Percentiles rank a stretch among this genome's conserved stretches.
Conservation (phyloP, 2,888 invertebrate species). For the Tiphia femorata region DNA sequence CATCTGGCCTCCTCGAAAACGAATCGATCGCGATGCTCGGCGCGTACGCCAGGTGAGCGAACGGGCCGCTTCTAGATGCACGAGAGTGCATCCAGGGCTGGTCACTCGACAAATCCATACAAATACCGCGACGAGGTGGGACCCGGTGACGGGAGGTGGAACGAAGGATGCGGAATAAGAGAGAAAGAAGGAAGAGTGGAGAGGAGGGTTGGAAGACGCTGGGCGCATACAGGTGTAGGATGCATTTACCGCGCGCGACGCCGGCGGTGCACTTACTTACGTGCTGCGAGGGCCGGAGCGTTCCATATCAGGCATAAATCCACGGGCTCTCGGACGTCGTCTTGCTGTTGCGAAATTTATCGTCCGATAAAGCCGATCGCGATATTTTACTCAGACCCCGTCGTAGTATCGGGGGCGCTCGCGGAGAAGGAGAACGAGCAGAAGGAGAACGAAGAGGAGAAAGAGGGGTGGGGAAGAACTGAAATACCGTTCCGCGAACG, state of each 20-base stretch:
- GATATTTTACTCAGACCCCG: slow-evolving; percentile 39
- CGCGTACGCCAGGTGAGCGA: no score
- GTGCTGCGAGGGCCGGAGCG: slow-evolving; percentile 10
- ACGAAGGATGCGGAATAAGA: no score
- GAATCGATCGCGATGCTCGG: no score
- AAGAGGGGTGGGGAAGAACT: no score
- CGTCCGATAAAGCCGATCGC: slow-evolving; percentile 47
- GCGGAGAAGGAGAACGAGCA: no score
- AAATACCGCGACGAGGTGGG: background rate
- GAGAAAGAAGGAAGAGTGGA: no score
- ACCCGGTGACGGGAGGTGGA: no score
- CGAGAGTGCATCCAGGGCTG: background rate
- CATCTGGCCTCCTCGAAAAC: no score
- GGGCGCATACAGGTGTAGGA: slow-evolving; percentile 24
- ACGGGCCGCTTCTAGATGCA: background rate
- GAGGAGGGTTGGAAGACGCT: no score
- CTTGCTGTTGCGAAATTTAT: slow-evolving; percentile 45
- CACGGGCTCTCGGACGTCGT: slow-evolving; percentile 17
- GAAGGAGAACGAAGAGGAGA: no score
- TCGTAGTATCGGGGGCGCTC: slow-evolving; percentile 18
- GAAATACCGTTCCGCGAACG: slow-evolving; percentile 23
- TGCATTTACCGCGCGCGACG: slow-evolving; percentile 9
- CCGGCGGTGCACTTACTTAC: slow-evolving; percentile 8
- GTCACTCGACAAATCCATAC: background rate
- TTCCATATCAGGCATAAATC: slow-evolving; percentile 33